Evolutionary conservation across 2,113 vertebrate species (phyloP).

Genomic region (Monopterus albus): DNA sequence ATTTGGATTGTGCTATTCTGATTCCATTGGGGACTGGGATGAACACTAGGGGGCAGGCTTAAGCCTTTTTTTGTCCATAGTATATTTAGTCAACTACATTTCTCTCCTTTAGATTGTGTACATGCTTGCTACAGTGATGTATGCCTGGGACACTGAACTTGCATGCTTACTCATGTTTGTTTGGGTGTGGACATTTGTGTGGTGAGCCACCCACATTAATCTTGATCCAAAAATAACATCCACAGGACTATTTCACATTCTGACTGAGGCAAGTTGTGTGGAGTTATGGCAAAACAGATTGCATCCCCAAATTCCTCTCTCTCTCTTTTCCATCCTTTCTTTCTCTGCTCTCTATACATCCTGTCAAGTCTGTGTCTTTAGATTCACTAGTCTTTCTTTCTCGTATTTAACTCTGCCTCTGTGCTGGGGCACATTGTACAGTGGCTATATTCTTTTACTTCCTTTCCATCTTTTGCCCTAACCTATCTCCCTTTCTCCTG

Average conservation of each 20-base stretch:
- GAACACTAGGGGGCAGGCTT: conserved; percentile 85
- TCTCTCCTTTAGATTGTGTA: conserved; percentile 6
- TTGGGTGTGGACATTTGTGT: conserved; percentile 24
- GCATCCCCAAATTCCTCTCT: conserved; percentile 11
- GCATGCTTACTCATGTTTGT: conserved; percentile 22
- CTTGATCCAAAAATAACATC: conserved; percentile 53
- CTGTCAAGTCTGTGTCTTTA: conserved; percentile 23
- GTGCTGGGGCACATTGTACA: neutral
- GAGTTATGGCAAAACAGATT: conserved; percentile 62
- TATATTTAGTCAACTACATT: conserved; percentile 46
- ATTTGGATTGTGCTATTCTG: conserved; percentile 34
- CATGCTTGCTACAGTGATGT: neutral
- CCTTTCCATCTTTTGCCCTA: neutral
- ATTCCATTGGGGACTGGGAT: conserved; percentile 51
- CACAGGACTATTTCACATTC: conserved; percentile 50
- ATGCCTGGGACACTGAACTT: conserved; percentile 25
- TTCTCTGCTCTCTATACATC: neutral
- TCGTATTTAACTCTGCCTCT: conserved; percentile 20
- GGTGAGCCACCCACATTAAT: conserved; percentile 41
- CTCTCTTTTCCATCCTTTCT: neutral
- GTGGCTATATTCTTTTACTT: conserved; percentile 15
- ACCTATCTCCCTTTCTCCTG: conserved; percentile 26
- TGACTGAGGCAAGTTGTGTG: conserved; percentile 38
- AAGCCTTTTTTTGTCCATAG: conserved; percentile 67
- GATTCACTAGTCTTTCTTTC: neutral